These are phyloP conservation scores for Hyperopisus bebe DNA, from an alignment of 2,113 vertebrate genomes.

Conservation along the genomic window DNA sequence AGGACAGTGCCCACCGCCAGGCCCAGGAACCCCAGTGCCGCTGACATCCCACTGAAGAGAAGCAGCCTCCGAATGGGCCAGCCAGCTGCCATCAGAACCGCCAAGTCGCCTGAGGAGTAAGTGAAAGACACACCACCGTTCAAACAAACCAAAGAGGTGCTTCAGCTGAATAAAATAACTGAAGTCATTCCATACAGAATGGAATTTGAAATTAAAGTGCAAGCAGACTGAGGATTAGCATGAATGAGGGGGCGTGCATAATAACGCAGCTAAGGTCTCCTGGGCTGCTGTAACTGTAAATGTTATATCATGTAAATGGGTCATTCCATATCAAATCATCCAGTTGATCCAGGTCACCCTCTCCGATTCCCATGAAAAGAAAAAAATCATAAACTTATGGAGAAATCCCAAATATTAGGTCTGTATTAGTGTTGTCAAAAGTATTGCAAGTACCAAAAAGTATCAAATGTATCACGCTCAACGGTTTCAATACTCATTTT, in stretches of 20 bases:
- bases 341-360: background rate
- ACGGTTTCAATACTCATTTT: background rate
- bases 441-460: background rate
- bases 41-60: constrained; percentile 60
- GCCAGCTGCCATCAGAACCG: constrained; percentile 62
- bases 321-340: background rate
- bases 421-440: background rate
- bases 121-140: background rate
- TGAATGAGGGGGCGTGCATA: background rate
- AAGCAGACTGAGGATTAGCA: background rate
- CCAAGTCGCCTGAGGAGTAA: constrained; percentile 62
- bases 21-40: constrained; percentile 60
- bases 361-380: background rate
- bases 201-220: background rate
- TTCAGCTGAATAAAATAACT: background rate
- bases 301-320: background rate
- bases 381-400: background rate
- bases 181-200: background rate
- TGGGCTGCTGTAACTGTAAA: background rate
- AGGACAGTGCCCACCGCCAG: constrained; percentile 48
- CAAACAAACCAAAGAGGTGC: background rate
- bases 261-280: background rate
- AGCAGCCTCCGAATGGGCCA: constrained; percentile 49
- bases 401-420: background rate
- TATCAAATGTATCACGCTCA: background rate